Evolutionary conservation across 2,113 vertebrate genomes (phyloP).

Genomic region (Polypterus senegalus): DNA sequence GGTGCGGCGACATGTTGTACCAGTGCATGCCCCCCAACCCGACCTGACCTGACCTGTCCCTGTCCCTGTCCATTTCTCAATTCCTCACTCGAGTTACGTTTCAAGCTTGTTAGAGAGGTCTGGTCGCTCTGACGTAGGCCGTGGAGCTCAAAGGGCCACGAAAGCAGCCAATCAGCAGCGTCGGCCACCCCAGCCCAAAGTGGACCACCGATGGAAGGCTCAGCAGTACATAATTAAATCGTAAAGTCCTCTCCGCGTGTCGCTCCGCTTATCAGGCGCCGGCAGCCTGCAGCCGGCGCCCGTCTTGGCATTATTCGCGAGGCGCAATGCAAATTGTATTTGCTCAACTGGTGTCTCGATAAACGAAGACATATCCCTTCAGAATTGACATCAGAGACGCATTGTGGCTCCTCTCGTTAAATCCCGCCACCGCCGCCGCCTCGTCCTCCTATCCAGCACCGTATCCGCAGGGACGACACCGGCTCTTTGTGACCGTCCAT

Average conservation of each 20-base stretch:
- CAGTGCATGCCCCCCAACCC: too few relatives aligned
- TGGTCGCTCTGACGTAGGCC: too few relatives aligned
- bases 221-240: not conserved
- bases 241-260: not conserved
- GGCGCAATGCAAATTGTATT: slow-evolving; percentile 4
- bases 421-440: too few relatives aligned
- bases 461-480: not conserved
- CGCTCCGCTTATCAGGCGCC: slow-evolving; percentile 5
- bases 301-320: not conserved
- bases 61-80: too few relatives aligned
- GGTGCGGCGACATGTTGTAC: too few relatives aligned
- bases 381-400: not conserved
- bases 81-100: too few relatives aligned
- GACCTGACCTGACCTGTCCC: too few relatives aligned
- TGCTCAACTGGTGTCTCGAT: not conserved
- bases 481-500: not conserved
- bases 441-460: not conserved
- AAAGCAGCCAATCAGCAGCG: too few relatives aligned
- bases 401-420: not conserved
- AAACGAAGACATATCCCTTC: not conserved
- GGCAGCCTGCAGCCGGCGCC: not conserved
- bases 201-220: too few relatives aligned
- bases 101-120: too few relatives aligned
- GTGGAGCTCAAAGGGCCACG: too few relatives aligned
- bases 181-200: too few relatives aligned